Base-by-base conservation (phyloP, 2,113 vertebrate genomes). In the Morphnarchus princeps region DNA sequence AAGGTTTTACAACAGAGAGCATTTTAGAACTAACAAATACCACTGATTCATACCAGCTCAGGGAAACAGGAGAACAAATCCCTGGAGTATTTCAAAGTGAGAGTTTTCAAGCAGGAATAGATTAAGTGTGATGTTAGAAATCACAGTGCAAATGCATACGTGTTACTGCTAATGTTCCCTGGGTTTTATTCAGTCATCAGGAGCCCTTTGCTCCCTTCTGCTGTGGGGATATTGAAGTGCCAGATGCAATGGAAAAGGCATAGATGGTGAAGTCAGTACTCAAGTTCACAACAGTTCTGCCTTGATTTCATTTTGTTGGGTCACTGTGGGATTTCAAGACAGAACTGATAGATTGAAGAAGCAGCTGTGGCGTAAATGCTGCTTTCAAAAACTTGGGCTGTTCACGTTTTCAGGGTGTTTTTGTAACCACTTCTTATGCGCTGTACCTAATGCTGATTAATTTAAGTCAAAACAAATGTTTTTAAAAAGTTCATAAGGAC, bases 51-150 rank as follows among this genome's bases (percentile, higher is more conserved):
- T 84, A 62, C 13, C 19, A 80, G 49, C 34, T 45, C 61, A 65
- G 43, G 67, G 76, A 96, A 95, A 82, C 1, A 63, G 40, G 50
- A 95, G 57, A 72, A 69, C 21, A 91, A 92, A 74, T 91, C 83
- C 34, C 66, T 31, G 1, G 31, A 57, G 61, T 69, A 49, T 84
- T 87, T 81, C 72, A 1, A 74, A 91, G 65, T 79, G 87, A 85
- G 90, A 82, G 72, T 87, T 94, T 85, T 89, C 69, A 87, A 85
- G 87, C 69, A 82, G 65, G 77, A 92, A 31, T 40, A 84, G 87
- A 87, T 89, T 4, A 61, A 65, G 61, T 90, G 71, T 94, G 91
- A 85, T 80, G 54, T 82, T 90, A 25, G 72, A 87, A 90, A 96
- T 89, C 29, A 6, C 72, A 91, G 83, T 91, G 77, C 54, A 91